Conservation (phyloP, 2,113 vertebrate genomes). For the Ctenomys sociabilis region DNA sequence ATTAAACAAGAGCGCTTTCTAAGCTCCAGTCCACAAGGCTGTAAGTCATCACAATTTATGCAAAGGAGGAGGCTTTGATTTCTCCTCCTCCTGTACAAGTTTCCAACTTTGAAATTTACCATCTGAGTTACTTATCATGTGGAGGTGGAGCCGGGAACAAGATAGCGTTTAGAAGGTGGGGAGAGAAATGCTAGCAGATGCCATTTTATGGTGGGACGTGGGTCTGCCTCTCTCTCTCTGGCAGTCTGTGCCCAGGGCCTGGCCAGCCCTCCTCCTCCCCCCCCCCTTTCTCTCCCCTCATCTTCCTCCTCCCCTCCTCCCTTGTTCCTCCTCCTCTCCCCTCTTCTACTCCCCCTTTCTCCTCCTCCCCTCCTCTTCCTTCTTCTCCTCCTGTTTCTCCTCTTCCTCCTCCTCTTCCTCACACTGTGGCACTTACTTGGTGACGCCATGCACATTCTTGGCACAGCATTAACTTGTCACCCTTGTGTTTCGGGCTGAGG, state of each 20-base stretch:
- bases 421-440: not conserved
- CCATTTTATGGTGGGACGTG: not conserved
- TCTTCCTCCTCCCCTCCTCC: no score
- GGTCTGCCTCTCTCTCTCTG: not conserved
- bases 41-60: not conserved
- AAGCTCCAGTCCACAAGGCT: not conserved
- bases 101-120: not conserved
- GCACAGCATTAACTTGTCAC: not conserved
- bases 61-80: not conserved
- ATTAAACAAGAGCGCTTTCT: not conserved
- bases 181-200: not conserved
- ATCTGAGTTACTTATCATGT: not conserved
- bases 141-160: not conserved
- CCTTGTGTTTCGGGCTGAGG: not conserved
- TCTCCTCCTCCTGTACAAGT: not conserved
- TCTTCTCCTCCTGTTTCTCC: no score
- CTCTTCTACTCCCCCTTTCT: no score
- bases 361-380: no score
- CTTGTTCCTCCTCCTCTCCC: no score
- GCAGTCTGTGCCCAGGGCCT: no score
- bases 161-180: not conserved
- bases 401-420: not conserved
- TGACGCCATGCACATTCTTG: not conserved
- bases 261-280: not conserved
- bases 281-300: no score